Base-by-base conservation (phyloP, 2,888 invertebrate genomes). In the Meghimatium bilineatum region DNA sequence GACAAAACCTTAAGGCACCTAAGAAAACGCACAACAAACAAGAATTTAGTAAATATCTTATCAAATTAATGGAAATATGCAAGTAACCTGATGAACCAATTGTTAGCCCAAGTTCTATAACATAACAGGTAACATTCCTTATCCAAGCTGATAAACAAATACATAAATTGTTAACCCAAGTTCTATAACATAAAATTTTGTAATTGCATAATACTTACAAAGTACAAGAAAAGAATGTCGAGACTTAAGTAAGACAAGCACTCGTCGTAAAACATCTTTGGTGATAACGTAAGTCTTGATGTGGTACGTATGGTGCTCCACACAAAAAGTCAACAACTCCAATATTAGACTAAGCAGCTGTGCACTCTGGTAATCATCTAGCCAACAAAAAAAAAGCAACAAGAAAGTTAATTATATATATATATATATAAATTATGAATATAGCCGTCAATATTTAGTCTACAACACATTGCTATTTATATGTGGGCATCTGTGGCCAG, bases 221-320 rank as follows among this genome's bases (percentile, higher is more conserved):
- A 99, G 95, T 91, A 98, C 98, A 90, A 99, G 96, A 95, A 99
- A 99, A 92, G 98, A 97, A 95, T 99, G 99, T 91, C 96, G 97
- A 87, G 98, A 98, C 94, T 97, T 97, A 97, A 99, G 98, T 89
- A 99, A 95, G 90, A 99, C 97, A 90, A 99, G 95, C 94, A 99
- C 97, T 94, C 97, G 96, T 93, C 97, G 96, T 88, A 99, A 95
- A 89, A 99, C 95, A 95, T 99, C 98, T 95, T 98, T 98, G 95
- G 97, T 97, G 92, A 99, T 95, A 94, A 99, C 97, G 95, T 98
- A 99, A 94, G 98, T 98, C 94, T 99, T 98, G 94, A 99, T 98
- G 95, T 99, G 98, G 95, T 98, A 98, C 85, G 97, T 97, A 95
- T 99, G 99, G 95, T 99, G 99, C 94, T 99, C 99, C 77, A 99